A percentile compares a stretch with the other conserved stretches of the same genome.
phyloP scores from a whole-genome alignment of 2,797 vertebrate species.

The Pygocentrus nattereri region DNA sequence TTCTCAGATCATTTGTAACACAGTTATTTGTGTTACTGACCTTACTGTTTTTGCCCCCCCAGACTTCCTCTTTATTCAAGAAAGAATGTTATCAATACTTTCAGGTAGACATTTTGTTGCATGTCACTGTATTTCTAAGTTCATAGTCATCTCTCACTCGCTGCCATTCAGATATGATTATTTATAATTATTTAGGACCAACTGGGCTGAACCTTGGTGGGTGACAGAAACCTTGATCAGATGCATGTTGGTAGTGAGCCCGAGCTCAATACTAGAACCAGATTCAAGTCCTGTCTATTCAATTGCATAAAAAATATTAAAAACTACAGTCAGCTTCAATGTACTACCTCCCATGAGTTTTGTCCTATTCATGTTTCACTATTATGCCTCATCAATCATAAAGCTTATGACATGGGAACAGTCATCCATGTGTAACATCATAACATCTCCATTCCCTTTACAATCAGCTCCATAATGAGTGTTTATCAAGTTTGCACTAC shows the following conservation, averaged over 20 bases:
- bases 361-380: too few relatives aligned
- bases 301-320: not conserved
- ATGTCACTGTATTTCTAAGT: slow-evolving; percentile 65
- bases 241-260: not conserved
- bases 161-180: slow-evolving; percentile 48
- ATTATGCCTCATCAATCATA: too few relatives aligned
- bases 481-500: too few relatives aligned
- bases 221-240: not conserved
- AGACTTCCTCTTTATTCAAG: slow-evolving; percentile 86
- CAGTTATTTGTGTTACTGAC: slow-evolving; percentile 49
- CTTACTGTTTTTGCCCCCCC: slow-evolving; percentile 70
- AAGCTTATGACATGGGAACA: too few relatives aligned
- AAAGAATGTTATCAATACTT: slow-evolving; percentile 88
- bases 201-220: not conserved
- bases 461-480: too few relatives aligned
- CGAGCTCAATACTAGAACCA: not conserved
- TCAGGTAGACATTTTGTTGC: slow-evolving; percentile 83
- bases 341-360: too few relatives aligned
- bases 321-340: too few relatives aligned
- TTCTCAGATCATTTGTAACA: slow-evolving; percentile 34
- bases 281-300: not conserved
- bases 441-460: too few relatives aligned
- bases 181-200: too few relatives aligned
- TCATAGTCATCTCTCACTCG: slow-evolving; percentile 58
- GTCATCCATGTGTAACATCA: too few relatives aligned